Conservation (phyloP, 2,888 invertebrate species). For the Adela reaumurella region DNA sequence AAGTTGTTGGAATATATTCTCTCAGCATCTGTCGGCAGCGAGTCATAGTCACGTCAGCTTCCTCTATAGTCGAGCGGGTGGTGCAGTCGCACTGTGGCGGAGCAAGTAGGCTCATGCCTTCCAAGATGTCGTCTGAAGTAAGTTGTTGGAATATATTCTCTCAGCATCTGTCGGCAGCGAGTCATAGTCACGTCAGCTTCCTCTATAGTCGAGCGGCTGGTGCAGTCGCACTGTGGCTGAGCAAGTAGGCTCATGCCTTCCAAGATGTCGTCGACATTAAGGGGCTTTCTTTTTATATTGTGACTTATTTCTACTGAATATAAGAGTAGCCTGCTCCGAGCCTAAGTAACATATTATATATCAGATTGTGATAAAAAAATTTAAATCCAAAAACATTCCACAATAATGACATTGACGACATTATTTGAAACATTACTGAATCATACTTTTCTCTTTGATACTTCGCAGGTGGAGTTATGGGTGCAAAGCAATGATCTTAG, state of each 20-base stretch:
- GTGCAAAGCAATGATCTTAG: slow-evolving; percentile 49
- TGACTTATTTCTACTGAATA: neutral
- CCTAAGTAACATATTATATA: neutral
- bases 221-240: slow-evolving; percentile 52
- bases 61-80: slow-evolving; percentile 40
- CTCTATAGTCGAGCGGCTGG: slow-evolving; percentile 38
- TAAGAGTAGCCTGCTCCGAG: neutral
- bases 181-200: slow-evolving; percentile 57
- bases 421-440: slow-evolving; percentile 2
- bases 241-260: slow-evolving; percentile 28
- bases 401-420: too few relatives aligned
- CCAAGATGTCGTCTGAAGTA: slow-evolving; percentile 47
- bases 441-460: too few relatives aligned
- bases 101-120: slow-evolving; percentile 27
- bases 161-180: slow-evolving; percentile 55
- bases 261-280: slow-evolving; percentile 48
- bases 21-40: slow-evolving; percentile 56
- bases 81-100: slow-evolving; percentile 53
- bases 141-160: too few relatives aligned
- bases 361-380: too few relatives aligned
- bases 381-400: too few relatives aligned
- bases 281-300: neutral
- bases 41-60: slow-evolving; percentile 57
- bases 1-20: too few relatives aligned
- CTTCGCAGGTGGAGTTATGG: slow-evolving; percentile 47